Percentiles rank a stretch among this genome's conserved stretches.
Evolutionary conservation across 2,797 vertebrate species (phyloP).

Genomic region (Gymnopithys bicolor): DNA sequence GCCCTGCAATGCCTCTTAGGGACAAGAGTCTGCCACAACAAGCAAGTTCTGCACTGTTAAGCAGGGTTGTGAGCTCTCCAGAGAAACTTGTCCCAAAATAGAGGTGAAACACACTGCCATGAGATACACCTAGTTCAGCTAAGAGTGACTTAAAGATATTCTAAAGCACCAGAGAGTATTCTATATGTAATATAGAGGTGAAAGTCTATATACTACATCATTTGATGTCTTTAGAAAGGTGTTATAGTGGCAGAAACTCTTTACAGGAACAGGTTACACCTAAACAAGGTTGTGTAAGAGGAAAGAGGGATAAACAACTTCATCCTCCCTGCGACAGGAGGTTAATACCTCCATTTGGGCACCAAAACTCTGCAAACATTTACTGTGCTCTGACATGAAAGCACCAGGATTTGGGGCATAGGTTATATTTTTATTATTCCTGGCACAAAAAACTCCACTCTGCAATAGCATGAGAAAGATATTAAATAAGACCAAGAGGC

Average conservation of each 20-base stretch:
- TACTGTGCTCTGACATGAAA: constrained; percentile 5
- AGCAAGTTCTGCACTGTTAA: not conserved
- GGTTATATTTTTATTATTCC: not conserved
- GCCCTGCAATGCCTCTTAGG: constrained; percentile 23
- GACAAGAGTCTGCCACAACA: not conserved
- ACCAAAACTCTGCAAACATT: constrained; percentile 1
- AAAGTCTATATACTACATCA: not conserved
- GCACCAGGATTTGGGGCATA: not conserved
- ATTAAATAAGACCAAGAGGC: not conserved
- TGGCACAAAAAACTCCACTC: not conserved
- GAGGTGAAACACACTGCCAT: not conserved
- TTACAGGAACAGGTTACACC: not conserved
- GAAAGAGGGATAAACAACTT: not conserved
- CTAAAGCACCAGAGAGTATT: not conserved
- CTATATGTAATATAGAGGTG: not conserved
- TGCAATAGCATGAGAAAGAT: not conserved
- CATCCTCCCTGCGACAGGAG: not conserved
- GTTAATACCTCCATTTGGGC: not conserved
- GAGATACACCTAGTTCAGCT: not conserved
- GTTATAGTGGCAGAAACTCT: not conserved
- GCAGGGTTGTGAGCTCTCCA: not conserved
- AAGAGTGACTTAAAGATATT: not conserved
- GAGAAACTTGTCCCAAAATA: not conserved
- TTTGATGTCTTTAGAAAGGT: not conserved
- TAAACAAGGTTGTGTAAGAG: not conserved